A percentile compares a stretch with the other conserved stretches of the same genome.
Evolutionary conservation across 2,113 vertebrate genomes (phyloP).

Genomic region (Hypomesus transpacificus): DNA sequence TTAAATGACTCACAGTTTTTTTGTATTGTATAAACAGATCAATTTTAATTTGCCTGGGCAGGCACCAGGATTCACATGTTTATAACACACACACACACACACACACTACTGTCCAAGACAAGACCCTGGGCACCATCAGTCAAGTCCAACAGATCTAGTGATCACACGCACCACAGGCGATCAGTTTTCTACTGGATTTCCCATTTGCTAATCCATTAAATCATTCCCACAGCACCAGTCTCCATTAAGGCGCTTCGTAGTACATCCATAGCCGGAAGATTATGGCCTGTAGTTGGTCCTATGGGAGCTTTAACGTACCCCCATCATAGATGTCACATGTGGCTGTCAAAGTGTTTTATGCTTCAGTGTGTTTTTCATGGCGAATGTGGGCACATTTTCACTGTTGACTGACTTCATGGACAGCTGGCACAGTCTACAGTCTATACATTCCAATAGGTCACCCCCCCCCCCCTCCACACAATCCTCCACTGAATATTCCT

Average conservation of each 20-base stretch:
- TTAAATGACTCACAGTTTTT: conserved; percentile 28
- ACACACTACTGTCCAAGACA: background rate
- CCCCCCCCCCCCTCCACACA: background rate
- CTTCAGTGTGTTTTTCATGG: background rate
- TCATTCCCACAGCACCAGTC: no score
- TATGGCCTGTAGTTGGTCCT: no score
- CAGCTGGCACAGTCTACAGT: conserved; percentile 9
- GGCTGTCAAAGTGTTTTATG: no score
- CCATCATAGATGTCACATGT: no score
- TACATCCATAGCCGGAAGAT: no score
- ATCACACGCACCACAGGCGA: no score
- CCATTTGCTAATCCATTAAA: no score
- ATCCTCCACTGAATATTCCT: conserved; percentile 23
- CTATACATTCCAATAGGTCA: conserved; percentile 32
- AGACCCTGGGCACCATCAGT: no score
- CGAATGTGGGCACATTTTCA: conserved; percentile 19
- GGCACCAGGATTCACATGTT: conserved; percentile 13
- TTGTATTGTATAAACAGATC: conserved; percentile 16
- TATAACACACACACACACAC: conserved; percentile 30
- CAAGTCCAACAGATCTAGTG: no score
- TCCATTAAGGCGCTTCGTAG: no score
- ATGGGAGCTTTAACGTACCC: no score
- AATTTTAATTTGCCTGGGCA: conserved; percentile 17
- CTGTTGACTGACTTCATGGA: conserved; percentile 32
- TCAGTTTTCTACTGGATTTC: no score